Evolutionary conservation across 2,797 vertebrate genomes (phyloP), one percentile per base, ranked within the genome.

Genomic region (Diceros bicornis): DNA sequence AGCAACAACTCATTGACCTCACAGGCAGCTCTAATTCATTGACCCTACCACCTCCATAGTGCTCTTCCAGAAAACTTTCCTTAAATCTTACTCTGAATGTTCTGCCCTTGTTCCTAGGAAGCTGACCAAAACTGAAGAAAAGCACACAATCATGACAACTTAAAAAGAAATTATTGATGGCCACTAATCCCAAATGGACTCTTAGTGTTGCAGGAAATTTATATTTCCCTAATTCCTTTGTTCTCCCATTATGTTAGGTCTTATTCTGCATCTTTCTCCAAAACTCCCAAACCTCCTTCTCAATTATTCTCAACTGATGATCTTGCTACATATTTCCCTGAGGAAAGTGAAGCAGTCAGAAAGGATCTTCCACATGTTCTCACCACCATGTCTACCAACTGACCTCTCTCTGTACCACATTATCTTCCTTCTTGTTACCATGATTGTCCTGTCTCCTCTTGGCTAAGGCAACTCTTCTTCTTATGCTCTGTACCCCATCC

Each of bases 311-410:
- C 62, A n/a, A 0, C 6, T 59, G n/a, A 34, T 7, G 18, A 75
- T 18, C 34, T 71, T 71, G 32, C 21, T 92, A 2, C 21, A 4
- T 37, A 34, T 55, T 93, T 92, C 47, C 25, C 37, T 34, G 34
- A 91, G 62, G 34, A 52, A 87, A 27, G n/a, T 12, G 14, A 75
- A 68, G 27, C 59, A n/a, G 29, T 55, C 32, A 34, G 47, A 74
- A 86, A n/a, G 57, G 20, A 32, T 4, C 29, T 23, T 32, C 17
- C 2, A 10, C 0, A 8, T 17, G 3, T 16, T 84, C 37, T 91
- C 5, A 13, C 7, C 11, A 71, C 21, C 14, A 0, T 6, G 32
- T 68, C 69, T 55, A n/a, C 13, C 18, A 17, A 1, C 0, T 0
- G 29, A 9, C 27, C 34, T 89, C 29, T 34, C 7, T 17, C 27